Base-by-base conservation (phyloP, 2,797 vertebrate species). In the Phoeniculus purpureus region DNA sequence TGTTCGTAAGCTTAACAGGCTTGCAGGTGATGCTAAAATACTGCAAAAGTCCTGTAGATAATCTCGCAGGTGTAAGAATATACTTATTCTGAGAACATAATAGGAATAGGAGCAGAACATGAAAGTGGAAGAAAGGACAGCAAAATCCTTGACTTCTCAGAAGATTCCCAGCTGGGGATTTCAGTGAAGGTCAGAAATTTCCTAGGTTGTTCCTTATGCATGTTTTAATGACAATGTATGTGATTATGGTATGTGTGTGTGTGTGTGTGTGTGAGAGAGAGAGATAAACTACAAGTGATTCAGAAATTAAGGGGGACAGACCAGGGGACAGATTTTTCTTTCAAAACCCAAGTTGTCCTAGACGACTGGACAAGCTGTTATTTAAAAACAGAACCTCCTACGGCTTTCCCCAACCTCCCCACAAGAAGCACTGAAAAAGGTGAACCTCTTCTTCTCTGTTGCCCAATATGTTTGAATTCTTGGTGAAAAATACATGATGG, bases 111-210 rank as follows among this genome's bases (percentile, higher is more conserved):
- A 90, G 51, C 13, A 90, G 75, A 87, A 67, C 7, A 77, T 65
- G 65, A 73, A 93, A 92, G 78, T 85, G 58, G 29, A 93, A 61
- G 81, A 88, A 66, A 15, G 7, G 68, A 79, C 25, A 80, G 43
- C 34, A 88, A 80, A 92, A 80, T 90, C 47, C 61, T 85, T 90
- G 75, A 62, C 65, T 54, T 89, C 54, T 91, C 50, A 51, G 58
- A 91, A 94, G 52, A 71, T 80, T 84, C 43, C 71, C 47, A 27
- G 54, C 14, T 77, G 81, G 90, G 78, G 58, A 71, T 87, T 91
- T 94, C 47, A 71, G 18, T 29, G 59, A 93, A 90, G 61, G 31
- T 74, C 81, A 80, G 31, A 80, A 90, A 25, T 92, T 93, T 85
- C 86, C 86, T 55, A 13, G 10, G 26, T 71, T 92, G 58, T 47